These are phyloP conservation scores for Plutomurus gul DNA, from an alignment of 1,140 invertebrate genomes.

Conservation along the genomic window DNA sequence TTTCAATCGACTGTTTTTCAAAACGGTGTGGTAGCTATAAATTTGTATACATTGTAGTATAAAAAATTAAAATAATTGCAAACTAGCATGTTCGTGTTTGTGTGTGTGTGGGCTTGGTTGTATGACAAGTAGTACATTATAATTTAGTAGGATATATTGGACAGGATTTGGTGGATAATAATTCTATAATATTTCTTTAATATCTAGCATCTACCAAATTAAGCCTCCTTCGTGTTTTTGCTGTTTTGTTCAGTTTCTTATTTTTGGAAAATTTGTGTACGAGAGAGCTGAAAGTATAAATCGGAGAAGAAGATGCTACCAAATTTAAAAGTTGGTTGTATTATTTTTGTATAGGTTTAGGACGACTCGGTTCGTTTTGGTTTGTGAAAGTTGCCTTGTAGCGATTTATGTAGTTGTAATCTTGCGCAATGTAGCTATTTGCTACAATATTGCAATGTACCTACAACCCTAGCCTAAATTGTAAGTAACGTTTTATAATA, in stretches of 20 bases:
- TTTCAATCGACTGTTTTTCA: no score
- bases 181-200: no score
- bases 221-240: not conserved
- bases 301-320: not conserved
- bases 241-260: not conserved
- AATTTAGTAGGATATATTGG: no score
- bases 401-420: not conserved
- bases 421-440: no score
- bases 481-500: not conserved
- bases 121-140: no score
- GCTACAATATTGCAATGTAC: not conserved
- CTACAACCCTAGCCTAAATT: not conserved
- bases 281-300: not conserved
- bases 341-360: not conserved
- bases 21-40: no score
- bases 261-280: not conserved
- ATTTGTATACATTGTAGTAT: no score
- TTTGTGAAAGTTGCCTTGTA: not conserved
- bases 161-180: no score
- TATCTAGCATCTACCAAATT: no score
- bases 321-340: not conserved
- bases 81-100: no score
- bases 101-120: no score
- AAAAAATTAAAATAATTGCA: no score
- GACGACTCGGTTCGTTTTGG: not conserved